Evolutionary conservation across 2,113 vertebrate species (phyloP).

Genomic region (Strix aluco): DNA sequence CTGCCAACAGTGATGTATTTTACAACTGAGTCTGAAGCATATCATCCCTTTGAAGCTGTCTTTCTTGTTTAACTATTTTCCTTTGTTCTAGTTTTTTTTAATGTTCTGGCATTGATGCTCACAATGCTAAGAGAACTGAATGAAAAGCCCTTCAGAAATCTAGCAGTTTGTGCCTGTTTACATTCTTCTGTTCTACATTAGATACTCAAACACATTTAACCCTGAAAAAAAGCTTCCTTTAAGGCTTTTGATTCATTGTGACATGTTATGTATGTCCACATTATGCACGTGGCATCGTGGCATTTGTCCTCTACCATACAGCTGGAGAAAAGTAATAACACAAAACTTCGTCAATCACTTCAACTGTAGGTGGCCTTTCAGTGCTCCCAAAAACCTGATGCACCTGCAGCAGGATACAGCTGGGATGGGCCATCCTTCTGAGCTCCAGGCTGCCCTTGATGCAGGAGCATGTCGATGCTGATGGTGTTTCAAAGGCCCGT

Average conservation of each 20-base stretch:
- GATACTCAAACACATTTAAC: background rate
- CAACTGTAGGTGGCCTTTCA: background rate
- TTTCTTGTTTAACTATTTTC: background rate
- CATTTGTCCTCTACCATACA: background rate
- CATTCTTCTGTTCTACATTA: background rate
- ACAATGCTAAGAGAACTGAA: background rate
- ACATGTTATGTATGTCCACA: background rate
- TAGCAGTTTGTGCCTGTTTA: background rate
- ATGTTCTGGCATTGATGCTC: background rate
- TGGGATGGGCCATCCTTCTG: background rate
- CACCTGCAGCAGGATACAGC: background rate
- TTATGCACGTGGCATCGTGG: background rate
- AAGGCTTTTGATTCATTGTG: conserved; percentile 8
- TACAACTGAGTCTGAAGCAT: background rate
- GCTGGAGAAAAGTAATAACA: background rate
- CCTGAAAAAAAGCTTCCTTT: background rate
- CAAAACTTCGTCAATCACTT: background rate
- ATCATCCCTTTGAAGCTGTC: background rate
- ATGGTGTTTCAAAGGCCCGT: background rate
- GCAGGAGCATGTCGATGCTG: background rate
- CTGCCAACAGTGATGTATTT: background rate
- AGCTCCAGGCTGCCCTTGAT: background rate
- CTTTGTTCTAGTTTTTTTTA: conserved; percentile 33
- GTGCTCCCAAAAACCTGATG: background rate
- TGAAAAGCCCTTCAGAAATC: background rate